Evolutionary conservation across 2,888 invertebrate genomes (phyloP).

Genomic region (Chymomyza caudatula): DNA sequence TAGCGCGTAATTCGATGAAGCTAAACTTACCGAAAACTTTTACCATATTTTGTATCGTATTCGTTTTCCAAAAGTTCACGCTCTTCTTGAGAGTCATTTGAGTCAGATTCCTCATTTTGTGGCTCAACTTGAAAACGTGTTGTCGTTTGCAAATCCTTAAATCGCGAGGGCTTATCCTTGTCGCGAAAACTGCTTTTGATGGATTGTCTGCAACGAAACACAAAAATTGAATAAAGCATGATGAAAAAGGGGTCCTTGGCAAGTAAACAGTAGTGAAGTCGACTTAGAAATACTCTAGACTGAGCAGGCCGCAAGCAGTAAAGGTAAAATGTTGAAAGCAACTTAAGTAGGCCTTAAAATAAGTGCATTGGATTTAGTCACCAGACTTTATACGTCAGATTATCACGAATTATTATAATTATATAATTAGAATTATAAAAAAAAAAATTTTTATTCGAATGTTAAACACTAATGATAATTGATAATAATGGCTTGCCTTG

Average conservation of each 20-base stretch:
- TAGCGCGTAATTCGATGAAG: conserved; percentile 39
- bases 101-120: conserved; percentile 76
- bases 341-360: too few species aligned
- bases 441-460: too few species aligned
- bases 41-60: conserved; percentile 85
- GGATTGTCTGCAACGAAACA: conserved; percentile 65
- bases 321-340: too few species aligned
- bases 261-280: background rate
- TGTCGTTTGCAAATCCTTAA: conserved; percentile 81
- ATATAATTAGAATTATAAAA: too few species aligned
- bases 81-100: conserved; percentile 78
- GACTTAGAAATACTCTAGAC: background rate
- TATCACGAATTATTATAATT: too few species aligned
- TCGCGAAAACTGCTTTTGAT: conserved; percentile 83
- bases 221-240: conserved; percentile 3
- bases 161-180: conserved; percentile 82
- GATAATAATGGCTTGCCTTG: too few species aligned
- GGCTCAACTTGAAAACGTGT: conserved; percentile 82
- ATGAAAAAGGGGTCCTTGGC: conserved; percentile 1
- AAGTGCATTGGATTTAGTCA: too few species aligned
- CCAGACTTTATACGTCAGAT: too few species aligned
- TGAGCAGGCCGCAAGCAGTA: background rate
- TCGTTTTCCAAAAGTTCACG: conserved; percentile 79
- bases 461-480: too few species aligned
- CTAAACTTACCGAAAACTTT: conserved; percentile 86